These are phyloP conservation scores for Sterrhoptilus dennistouni DNA, from an alignment of 2,113 vertebrate genomes.

Conservation along the genomic window DNA sequence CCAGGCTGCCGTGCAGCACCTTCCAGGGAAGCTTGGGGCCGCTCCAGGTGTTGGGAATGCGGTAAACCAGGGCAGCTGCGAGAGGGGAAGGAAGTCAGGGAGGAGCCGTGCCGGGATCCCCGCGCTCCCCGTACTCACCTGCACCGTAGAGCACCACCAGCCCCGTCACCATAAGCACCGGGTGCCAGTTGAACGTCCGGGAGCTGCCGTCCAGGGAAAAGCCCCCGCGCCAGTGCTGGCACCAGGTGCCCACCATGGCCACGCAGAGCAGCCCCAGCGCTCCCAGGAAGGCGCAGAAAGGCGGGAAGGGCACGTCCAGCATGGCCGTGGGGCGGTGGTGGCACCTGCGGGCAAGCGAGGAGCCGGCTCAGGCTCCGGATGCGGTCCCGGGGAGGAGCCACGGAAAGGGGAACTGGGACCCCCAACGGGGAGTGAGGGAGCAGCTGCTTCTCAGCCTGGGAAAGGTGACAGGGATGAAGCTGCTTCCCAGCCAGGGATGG, in stretches of 20 bases:
- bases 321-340: background rate
- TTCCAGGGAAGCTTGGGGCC: constrained; percentile 90
- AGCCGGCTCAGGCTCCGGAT: background rate
- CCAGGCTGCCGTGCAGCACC: constrained; percentile 76
- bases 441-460: background rate
- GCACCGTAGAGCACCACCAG: constrained; percentile 87
- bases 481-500: background rate
- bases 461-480: background rate
- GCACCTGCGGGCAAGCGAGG: background rate
- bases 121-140: constrained; percentile 66
- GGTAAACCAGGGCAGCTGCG: constrained; percentile 85
- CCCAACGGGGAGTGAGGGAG: fast-evolving
- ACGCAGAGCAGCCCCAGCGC: constrained; percentile 78
- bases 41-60: constrained; percentile 82
- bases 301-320: constrained; percentile 69
- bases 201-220: constrained; percentile 82
- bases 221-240: constrained; percentile 78
- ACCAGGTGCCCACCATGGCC: constrained; percentile 80
- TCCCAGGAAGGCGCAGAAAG: constrained; percentile 71
- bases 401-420: constrained; percentile 4
- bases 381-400: background rate
- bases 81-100: background rate
- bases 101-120: background rate
- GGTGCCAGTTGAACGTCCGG: constrained; percentile 91
- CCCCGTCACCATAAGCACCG: constrained; percentile 87